Conservation (phyloP, 2,113 vertebrate species). For the rabbit (Oryctolagus cuniculus) region DNA sequence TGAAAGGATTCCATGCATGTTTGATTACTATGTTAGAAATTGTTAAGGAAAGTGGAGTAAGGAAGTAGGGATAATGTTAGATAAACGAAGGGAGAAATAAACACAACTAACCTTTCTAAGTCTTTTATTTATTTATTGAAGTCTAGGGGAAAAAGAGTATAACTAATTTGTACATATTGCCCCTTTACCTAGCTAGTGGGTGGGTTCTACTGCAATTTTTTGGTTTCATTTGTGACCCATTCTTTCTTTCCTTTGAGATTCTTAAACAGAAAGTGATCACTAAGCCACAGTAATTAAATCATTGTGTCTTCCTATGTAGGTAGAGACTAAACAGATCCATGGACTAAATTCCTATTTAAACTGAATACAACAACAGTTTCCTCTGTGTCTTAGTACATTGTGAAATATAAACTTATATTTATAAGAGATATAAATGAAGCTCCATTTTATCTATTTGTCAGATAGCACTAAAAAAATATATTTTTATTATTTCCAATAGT, state of each 20-base stretch:
- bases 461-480: not conserved
- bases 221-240: not conserved
- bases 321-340: not conserved
- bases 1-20: conserved; percentile 76
- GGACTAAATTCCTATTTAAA: not conserved
- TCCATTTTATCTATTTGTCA: not conserved
- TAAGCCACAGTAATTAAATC: not conserved
- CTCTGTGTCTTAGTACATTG: not conserved
- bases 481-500: not conserved
- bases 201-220: not conserved
- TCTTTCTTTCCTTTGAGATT: not conserved
- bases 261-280: not conserved
- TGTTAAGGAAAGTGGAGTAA: not conserved
- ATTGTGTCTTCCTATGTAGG: not conserved
- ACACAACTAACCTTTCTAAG: not conserved
- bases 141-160: not conserved
- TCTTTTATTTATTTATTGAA: not conserved
- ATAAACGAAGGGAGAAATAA: not conserved
- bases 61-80: accelerated
- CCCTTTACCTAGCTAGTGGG: not conserved
- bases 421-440: not conserved
- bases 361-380: not conserved
- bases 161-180: not conserved
- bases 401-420: not conserved
- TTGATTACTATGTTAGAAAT: conserved; percentile 73